Percentiles rank a stretch among this genome's conserved stretches.
Evolutionary conservation across 1,140 invertebrate genomes (phyloP).

Genomic region (Berghia stephanieae): DNA sequence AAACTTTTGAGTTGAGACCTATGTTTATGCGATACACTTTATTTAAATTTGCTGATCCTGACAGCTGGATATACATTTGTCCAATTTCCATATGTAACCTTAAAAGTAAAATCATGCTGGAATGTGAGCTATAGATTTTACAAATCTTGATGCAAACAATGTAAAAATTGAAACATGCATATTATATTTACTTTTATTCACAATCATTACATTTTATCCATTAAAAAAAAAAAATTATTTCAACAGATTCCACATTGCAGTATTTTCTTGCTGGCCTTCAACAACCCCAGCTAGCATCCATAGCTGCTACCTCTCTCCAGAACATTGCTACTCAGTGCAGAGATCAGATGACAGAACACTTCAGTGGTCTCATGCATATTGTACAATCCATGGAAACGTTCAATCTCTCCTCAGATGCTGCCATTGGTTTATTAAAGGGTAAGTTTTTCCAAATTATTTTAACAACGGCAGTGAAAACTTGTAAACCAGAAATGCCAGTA

Average conservation of each 20-base stretch:
- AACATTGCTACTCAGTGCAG: slow-evolving; percentile 80
- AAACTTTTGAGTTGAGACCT: too few relatives aligned
- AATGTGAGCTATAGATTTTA: too few relatives aligned
- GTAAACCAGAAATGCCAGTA: too few relatives aligned
- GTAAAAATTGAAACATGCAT: background rate
- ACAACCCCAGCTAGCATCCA: slow-evolving; percentile 78
- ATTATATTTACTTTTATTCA: too few relatives aligned
- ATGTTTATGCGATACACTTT: too few relatives aligned
- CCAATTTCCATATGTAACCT: too few relatives aligned
- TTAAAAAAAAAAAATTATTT: too few relatives aligned
- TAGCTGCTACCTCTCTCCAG: slow-evolving; percentile 79
- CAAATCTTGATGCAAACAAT: background rate
- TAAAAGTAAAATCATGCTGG: background rate
- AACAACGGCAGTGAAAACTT: too few relatives aligned
- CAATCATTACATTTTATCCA: too few relatives aligned
- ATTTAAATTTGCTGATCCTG: too few relatives aligned
- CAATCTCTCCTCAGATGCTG: slow-evolving; percentile 81
- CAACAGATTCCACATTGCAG: slow-evolving; percentile 80
- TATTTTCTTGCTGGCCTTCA: slow-evolving; percentile 80
- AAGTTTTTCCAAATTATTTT: too few relatives aligned
- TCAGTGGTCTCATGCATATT: slow-evolving; percentile 82
- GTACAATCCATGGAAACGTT: slow-evolving; percentile 82
- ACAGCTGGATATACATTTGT: too few relatives aligned
- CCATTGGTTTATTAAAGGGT: slow-evolving; percentile 85
- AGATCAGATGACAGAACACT: slow-evolving; percentile 82